Conservation (phyloP, 2,113 vertebrate genomes). For the Osmerus eperlanus region DNA sequence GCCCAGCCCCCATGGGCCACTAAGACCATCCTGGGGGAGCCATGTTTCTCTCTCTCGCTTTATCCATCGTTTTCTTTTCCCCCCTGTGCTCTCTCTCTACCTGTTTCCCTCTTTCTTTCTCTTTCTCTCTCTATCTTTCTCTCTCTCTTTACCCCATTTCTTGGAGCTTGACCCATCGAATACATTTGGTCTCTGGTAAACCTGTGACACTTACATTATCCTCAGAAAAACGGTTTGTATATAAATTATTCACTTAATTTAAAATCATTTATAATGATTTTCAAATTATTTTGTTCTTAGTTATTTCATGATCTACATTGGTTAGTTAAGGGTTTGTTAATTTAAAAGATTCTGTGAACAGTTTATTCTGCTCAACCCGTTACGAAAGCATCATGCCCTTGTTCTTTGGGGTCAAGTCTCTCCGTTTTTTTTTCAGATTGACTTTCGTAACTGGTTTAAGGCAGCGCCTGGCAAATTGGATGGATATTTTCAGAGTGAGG, state of each 20-base stretch:
- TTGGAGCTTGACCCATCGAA: not conserved
- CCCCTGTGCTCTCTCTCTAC: not conserved
- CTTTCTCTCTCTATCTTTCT: not conserved
- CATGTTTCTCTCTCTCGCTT: not conserved
- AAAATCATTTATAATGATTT: no score
- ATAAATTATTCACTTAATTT: no score
- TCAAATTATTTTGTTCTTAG: no score
- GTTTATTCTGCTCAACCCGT: no score
- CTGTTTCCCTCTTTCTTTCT: slow-evolving; percentile 3
- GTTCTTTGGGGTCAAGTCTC: no score
- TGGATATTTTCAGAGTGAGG: slow-evolving; percentile 26
- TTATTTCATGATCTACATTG: no score
- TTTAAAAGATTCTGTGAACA: no score
- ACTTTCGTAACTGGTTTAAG: slow-evolving; percentile 35
- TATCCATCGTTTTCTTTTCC: not conserved
- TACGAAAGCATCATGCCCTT: no score
- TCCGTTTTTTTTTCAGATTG: slow-evolving; percentile 17
- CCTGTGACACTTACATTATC: no score
- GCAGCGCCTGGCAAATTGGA: slow-evolving; percentile 5
- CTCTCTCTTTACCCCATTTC: not conserved
- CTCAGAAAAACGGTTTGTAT: no score
- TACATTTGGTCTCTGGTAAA: no score
- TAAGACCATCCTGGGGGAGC: not conserved
- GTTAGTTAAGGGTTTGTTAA: no score
- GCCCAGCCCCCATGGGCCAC: not conserved